Conservation (phyloP, 2,113 vertebrate genomes). For the Oreochromis tanganicae region DNA sequence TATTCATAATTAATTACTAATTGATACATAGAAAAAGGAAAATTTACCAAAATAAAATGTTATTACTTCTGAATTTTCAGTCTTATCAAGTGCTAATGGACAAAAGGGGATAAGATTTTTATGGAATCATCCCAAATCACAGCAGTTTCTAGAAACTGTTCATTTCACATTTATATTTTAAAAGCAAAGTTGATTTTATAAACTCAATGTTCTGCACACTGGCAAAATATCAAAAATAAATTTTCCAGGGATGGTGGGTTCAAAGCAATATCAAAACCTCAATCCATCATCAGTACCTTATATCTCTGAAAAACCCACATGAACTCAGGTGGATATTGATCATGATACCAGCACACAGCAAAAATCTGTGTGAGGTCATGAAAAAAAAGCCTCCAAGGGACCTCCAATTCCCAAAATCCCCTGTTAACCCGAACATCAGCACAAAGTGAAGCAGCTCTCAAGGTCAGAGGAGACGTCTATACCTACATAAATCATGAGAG, state of each 20-base stretch:
- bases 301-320: slow-evolving; percentile 49
- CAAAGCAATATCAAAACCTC: slow-evolving; percentile 59
- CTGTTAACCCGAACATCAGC: slow-evolving; percentile 71
- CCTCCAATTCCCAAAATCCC: slow-evolving; percentile 66
- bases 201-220: slow-evolving; percentile 7
- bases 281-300: slow-evolving; percentile 49
- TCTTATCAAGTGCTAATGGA: background rate
- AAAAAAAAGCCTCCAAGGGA: slow-evolving; percentile 39
- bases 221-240: slow-evolving; percentile 31
- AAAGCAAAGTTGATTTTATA: background rate
- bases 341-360: slow-evolving; percentile 37
- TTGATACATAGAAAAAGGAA: background rate
- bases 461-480: slow-evolving; percentile 70
- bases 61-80: background rate
- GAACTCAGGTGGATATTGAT: slow-evolving; percentile 70
- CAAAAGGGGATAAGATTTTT: background rate
- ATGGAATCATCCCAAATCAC: background rate
- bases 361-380: slow-evolving; percentile 58
- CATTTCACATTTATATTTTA: background rate
- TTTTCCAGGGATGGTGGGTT: slow-evolving; percentile 51
- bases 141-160: background rate
- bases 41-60: background rate
- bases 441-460: slow-evolving; percentile 67
- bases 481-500: slow-evolving; percentile 74
- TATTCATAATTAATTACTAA: background rate